Evolutionary conservation across 1,140 invertebrate species (phyloP).

Genomic region (Bradysia coprophila): DNA sequence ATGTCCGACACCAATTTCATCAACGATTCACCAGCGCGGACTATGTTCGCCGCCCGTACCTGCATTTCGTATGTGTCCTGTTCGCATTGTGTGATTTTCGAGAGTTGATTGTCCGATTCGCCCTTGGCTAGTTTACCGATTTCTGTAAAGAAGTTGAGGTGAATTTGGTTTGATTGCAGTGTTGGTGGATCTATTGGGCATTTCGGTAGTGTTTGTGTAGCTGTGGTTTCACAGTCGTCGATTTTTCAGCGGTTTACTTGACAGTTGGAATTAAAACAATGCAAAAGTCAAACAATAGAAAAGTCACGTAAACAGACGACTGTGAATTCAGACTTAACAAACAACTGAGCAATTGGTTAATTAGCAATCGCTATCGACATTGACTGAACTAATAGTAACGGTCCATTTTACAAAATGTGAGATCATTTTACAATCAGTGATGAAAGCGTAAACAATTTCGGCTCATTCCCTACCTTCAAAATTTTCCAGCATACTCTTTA

Average conservation of each 20-base stretch:
- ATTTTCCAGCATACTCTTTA: conserved; percentile 92
- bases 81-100: conserved; percentile 76
- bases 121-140: conserved; percentile 85
- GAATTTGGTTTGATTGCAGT: not conserved
- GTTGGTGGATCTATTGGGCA: not conserved
- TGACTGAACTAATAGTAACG: too few species aligned
- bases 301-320: not conserved
- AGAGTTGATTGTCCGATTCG: conserved; percentile 80
- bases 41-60: conserved; percentile 86
- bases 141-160: conserved; percentile 34
- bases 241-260: not conserved
- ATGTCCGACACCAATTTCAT: conserved; percentile 94
- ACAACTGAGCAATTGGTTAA: too few species aligned
- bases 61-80: conserved; percentile 95
- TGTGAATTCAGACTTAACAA: not conserved
- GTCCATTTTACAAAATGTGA: too few species aligned
- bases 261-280: not conserved
- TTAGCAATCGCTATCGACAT: too few species aligned
- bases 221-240: not conserved
- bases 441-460: not conserved
- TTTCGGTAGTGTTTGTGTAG: not conserved
- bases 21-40: conserved; percentile 82
- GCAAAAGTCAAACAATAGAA: too few species aligned
- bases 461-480: conserved; percentile 53
- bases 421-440: not conserved